Base-by-base conservation (phyloP, 2,113 vertebrate genomes). In the Amphiprion ocellaris region DNA sequence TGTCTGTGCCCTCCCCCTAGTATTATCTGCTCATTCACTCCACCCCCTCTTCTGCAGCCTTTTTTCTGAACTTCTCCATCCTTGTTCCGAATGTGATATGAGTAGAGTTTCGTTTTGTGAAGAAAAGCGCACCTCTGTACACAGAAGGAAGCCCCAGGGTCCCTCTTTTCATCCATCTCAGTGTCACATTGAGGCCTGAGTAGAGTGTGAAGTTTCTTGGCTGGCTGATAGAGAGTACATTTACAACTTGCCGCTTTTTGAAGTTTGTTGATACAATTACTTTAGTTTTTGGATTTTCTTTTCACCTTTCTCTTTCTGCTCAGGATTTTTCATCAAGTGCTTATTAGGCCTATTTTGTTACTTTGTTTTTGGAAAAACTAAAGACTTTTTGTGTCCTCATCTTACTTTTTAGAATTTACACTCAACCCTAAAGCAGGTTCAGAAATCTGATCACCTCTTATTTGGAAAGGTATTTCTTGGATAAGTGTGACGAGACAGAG, bases 21-120 rank as follows among this genome's bases (percentile, higher is more conserved):
- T 70, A 61, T 77, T 90, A 85, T 60, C 70, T 67, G 54, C 56
- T 86, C 83, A 75, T 72, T 82, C 72, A 53, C 74, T 74, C 53
- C 14, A 1, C 49, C 79, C 72, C 73, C 46, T 76, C 67, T 33
- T 33, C 65, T 59, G 4, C 41, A 30, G 15, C 39, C 10, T 44
- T 69, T 73, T 59, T 47, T 60, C 12, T 62, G 10, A 54, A 74
- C 74, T 87, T 82, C 89, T 58, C 86, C 64, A 61, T 54, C 55
- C 44, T 46, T 39, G 15, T 53, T 72, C 54, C 73, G 15, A 64
- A 62, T 8, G 26, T 84, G 80, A 61, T 82, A 75, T 52, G 84
- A 88, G 81, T 52, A 39, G 62, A 69, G 41, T 44, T 44, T 44
- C 12, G 15, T 15, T 44, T 44, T 0, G 41, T 44, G 12, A 44